Evolutionary conservation across 2,113 vertebrate species (phyloP).

Genomic region (Bombycilla garrulus): DNA sequence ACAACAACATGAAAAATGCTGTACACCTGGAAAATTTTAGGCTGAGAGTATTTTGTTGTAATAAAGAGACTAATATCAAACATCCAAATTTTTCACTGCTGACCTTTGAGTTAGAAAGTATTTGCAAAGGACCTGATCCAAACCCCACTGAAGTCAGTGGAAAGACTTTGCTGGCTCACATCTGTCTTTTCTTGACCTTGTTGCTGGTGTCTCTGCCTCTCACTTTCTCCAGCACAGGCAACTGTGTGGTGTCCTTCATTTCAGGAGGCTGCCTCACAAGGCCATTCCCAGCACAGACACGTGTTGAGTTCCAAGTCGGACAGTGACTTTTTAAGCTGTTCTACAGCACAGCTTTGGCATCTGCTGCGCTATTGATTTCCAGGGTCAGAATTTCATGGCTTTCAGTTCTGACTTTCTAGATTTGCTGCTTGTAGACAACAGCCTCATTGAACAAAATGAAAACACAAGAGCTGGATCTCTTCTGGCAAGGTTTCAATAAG

Average conservation of each 20-base stretch:
- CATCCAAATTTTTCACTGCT: neutral
- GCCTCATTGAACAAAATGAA: neutral
- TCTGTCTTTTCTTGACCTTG: neutral
- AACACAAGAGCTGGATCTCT: neutral
- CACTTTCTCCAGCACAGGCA: neutral
- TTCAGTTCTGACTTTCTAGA: neutral
- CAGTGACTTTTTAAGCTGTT: neutral
- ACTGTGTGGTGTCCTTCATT: accelerated
- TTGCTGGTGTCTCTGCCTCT: neutral
- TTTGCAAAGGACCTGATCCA: neutral
- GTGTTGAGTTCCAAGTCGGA: neutral
- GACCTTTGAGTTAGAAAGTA: neutral
- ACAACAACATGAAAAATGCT: neutral
- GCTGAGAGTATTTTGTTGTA: neutral
- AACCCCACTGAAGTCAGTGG: neutral
- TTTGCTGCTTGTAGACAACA: neutral
- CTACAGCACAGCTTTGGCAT: neutral
- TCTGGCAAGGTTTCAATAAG: neutral
- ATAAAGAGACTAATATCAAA: neutral
- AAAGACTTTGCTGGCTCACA: neutral
- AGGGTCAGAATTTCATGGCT: neutral
- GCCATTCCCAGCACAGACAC: neutral
- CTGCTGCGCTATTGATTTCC: neutral
- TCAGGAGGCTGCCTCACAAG: neutral
- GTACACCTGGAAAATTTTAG: neutral